phyloP scores from a whole-genome alignment of 2,797 vertebrate species.

The Ataeniobius toweri region DNA sequence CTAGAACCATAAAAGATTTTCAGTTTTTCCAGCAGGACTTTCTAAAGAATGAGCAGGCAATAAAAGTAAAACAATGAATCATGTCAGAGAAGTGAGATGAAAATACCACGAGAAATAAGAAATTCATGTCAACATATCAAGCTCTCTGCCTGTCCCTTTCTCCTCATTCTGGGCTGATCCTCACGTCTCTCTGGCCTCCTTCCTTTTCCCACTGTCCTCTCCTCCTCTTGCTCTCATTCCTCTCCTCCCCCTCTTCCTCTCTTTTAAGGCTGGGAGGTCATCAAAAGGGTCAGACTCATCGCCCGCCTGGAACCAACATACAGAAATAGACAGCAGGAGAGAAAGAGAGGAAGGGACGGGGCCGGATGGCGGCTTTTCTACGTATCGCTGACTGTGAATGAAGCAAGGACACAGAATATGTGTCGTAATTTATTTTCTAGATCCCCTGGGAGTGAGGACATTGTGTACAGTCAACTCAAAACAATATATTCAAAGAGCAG shows the following conservation, averaged over 20 bases:
- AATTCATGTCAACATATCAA: conserved; percentile 25
- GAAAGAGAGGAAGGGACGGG: conserved; percentile 62
- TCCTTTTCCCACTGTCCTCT: conserved; percentile 61
- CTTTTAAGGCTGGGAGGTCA: conserved; percentile 33
- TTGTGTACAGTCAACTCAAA: background rate
- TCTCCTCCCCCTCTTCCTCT: conserved; percentile 10
- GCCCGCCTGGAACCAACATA: conserved; percentile 58
- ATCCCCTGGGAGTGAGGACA: background rate
- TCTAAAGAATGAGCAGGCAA: background rate
- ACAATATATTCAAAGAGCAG: background rate
- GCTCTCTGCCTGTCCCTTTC: background rate
- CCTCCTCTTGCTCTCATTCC: conserved; percentile 9
- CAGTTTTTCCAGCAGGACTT: conserved; percentile 22
- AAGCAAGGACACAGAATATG: conserved; percentile 1
- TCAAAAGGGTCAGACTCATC: conserved; percentile 20
- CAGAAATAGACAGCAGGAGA: conserved; percentile 58
- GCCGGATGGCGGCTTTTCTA: conserved; percentile 38
- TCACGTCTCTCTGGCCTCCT: conserved; percentile 31
- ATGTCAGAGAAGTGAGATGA: conserved; percentile 53
- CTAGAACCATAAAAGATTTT: background rate
- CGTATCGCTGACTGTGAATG: background rate
- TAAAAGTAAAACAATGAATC: conserved; percentile 63
- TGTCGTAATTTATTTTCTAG: background rate
- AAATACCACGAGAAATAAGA: conserved; percentile 47
- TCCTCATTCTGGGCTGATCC: conserved; percentile 3